phyloP scores from a whole-genome alignment of 2,888 invertebrate species.

The Caenorhabditis wallacei region DNA sequence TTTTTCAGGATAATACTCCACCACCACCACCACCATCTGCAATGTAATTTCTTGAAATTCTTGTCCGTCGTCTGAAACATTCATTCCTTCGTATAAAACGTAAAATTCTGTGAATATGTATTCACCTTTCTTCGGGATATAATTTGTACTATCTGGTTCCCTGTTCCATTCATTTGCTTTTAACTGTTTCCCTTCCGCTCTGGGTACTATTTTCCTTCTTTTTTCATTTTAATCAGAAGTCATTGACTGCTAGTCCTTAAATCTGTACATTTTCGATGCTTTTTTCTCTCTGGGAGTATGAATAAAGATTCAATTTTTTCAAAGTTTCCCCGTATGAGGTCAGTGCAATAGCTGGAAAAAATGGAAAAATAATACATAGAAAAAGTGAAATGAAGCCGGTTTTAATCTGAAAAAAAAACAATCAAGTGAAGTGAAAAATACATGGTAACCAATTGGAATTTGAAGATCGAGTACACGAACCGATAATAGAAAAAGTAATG shows the following conservation, averaged over 20 bases:
- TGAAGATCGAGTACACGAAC: conserved; percentile 41
- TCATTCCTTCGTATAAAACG: conserved; percentile 32
- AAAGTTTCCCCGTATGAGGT: not conserved
- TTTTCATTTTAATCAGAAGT: conserved; percentile 1
- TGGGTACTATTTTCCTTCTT: conserved; percentile 20
- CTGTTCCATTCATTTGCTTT: conserved; percentile 38
- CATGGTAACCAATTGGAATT: conserved; percentile 20
- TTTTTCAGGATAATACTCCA: conserved; percentile 45
- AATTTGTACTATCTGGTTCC: conserved; percentile 6
- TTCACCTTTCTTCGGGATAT: not conserved
- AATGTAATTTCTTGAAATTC: conserved; percentile 32
- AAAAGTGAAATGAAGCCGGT: conserved; percentile 5
- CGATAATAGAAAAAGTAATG: conserved; percentile 15
- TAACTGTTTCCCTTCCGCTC: conserved; percentile 13
- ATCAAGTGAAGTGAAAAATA: conserved; percentile 34
- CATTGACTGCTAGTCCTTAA: conserved; percentile 24
- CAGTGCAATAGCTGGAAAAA: conserved; percentile 9
- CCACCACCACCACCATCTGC: conserved; percentile 64
- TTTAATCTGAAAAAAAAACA: conserved; percentile 1
- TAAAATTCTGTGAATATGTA: not conserved
- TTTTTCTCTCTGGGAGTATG: conserved; percentile 21
- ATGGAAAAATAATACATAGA: not conserved
- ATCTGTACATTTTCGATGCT: conserved; percentile 37
- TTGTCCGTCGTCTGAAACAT: conserved; percentile 9
- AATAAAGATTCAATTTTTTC: conserved; percentile 25